Percentiles rank a stretch among this genome's conserved stretches.
These are phyloP conservation scores for Brachyhypopomus occidentalis DNA, from an alignment of 2,113 vertebrate genomes.

Conservation along the genomic window DNA sequence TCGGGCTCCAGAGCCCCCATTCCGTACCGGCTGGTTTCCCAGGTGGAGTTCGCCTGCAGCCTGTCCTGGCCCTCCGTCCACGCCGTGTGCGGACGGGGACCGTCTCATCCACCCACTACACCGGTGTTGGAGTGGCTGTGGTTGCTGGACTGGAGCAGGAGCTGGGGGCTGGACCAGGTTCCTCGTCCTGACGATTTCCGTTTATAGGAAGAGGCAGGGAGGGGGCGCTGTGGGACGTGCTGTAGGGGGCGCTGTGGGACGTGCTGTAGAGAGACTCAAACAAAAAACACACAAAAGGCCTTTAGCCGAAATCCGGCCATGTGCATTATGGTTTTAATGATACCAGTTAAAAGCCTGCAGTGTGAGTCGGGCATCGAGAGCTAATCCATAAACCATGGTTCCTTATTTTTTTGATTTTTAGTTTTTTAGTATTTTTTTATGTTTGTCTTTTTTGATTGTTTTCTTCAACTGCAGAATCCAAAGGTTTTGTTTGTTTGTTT, in stretches of 20 bases:
- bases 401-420: background rate
- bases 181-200: background rate
- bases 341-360: background rate
- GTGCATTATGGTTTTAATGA: background rate
- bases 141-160: no score
- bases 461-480: constrained; percentile 39
- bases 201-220: no score
- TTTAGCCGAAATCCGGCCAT: background rate
- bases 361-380: background rate
- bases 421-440: background rate
- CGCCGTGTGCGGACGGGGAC: constrained; percentile 26
- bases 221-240: constrained; percentile 8
- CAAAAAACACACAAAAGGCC: background rate
- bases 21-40: no score
- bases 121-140: constrained; percentile 44
- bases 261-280: background rate
- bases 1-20: background rate
- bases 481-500: constrained; percentile 65
- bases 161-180: no score
- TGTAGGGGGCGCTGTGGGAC: no score
- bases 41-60: no score
- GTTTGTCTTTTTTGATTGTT: background rate
- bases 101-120: constrained; percentile 40
- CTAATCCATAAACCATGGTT: background rate
- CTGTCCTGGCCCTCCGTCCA: no score